Evolutionary conservation across 2,797 vertebrate genomes (phyloP), one percentile per base, ranked within the genome.

Genomic region (Parauchenoglanis ngamensis): DNA sequence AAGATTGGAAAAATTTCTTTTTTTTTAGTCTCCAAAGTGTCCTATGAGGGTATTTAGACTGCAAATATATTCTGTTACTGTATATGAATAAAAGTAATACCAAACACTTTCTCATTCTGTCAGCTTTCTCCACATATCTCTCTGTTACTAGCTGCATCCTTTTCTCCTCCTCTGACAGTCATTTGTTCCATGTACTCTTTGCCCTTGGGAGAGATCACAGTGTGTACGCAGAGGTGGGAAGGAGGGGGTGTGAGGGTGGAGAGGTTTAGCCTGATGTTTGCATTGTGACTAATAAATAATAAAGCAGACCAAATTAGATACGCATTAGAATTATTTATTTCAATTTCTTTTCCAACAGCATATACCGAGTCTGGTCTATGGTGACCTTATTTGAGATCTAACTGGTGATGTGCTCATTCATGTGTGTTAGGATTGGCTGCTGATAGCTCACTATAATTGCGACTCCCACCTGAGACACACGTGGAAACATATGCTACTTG

Each of bases 211-310:
- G 25, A 83, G 44, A 67, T 83, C 63, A 67, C 44, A 67, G 61
- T 83, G 63, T 65, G 3, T 10, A 49, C 7, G 21, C 17, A 31
- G 15, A n/a, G 61, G 21, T 7, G 61, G 40, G 6, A n/a, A 2
- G 17, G 80, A 13, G 61, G 15, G 3, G 49, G n/a, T 15, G 8
- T 5, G 12, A 8, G 17, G 75, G 23, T 79, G 28, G 31, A 17
- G 75, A 40, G 85, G 23, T 80, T 57, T 35, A 40, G 56, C 23
- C 49, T 23, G 52, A 28, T 44, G 79, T 40, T 81, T 46, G 79
- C 21, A n/a, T 63, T 17, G 25, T 52, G 80, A 19, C 40, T 67
- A 67, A 67, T 83, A 67, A 67, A 83, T 83, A 49, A 67, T 83
- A 21, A 67, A 83, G 31, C 44, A 83, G 46, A 52, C 44, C 23